phyloP scores from a whole-genome alignment of 2,888 invertebrate genomes.

The Eupithecia subfuscata region DNA sequence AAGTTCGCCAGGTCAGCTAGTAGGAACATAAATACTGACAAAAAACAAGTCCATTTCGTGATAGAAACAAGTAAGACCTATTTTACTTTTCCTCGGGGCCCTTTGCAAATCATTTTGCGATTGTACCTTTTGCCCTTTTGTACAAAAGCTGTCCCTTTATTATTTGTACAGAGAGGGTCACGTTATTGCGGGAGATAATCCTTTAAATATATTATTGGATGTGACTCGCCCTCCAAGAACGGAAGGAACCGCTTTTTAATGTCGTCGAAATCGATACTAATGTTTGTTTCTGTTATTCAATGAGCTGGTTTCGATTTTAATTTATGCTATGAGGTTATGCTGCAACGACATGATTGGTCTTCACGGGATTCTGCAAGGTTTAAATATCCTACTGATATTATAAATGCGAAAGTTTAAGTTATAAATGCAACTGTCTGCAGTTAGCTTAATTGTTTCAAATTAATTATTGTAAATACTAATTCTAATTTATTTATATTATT shows the following conservation, averaged over 20 bases:
- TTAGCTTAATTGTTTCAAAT: no score
- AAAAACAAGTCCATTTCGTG: background rate
- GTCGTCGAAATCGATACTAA: conserved; percentile 76
- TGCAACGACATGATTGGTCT: no score
- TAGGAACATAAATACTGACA: background rate
- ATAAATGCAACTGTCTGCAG: no score
- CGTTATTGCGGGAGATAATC: conserved; percentile 82
- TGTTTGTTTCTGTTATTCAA: conserved; percentile 62
- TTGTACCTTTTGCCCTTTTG: conserved; percentile 16
- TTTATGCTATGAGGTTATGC: background rate
- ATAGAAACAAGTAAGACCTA: background rate
- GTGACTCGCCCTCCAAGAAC: conserved; percentile 71
- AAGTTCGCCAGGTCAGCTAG: no score
- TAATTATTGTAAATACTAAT: no score
- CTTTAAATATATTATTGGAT: conserved; percentile 84
- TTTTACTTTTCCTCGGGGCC: conserved; percentile 9
- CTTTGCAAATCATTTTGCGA: conserved; percentile 16
- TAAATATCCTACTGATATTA: no score
- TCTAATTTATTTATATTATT: no score
- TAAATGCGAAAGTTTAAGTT: background rate
- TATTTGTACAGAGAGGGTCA: conserved; percentile 63
- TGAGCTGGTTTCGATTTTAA: conserved; percentile 23
- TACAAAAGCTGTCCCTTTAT: conserved; percentile 20
- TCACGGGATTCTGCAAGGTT: no score
- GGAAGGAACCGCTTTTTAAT: conserved; percentile 68